Evolutionary conservation across 2,113 vertebrate genomes (phyloP).

Genomic region (Eolophus roseicapilla): DNA sequence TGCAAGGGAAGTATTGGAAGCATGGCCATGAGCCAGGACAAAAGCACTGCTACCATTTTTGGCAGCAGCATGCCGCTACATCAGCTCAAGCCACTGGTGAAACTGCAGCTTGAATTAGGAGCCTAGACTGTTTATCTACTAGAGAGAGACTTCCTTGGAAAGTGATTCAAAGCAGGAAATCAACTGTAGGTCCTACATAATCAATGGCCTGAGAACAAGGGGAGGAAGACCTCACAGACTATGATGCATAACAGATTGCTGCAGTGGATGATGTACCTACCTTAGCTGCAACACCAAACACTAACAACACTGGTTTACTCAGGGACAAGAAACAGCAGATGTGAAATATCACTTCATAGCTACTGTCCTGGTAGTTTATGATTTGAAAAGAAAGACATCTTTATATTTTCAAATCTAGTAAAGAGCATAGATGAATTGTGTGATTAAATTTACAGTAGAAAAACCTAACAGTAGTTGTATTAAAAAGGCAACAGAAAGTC

Average conservation of each 20-base stretch:
- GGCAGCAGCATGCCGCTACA: neutral
- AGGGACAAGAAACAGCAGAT: neutral
- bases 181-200: neutral
- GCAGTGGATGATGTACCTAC: rapidly evolving
- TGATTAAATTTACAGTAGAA: neutral
- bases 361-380: neutral
- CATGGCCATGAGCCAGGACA: neutral
- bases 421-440: neutral
- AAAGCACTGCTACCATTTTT: neutral
- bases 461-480: neutral
- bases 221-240: neutral
- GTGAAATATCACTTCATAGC: neutral
- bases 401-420: neutral
- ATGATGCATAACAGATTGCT: rapidly evolving
- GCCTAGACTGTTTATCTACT: neutral
- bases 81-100: neutral
- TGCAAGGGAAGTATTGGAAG: rapidly evolving
- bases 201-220: no score
- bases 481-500: neutral
- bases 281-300: neutral
- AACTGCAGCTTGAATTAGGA: neutral
- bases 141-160: neutral
- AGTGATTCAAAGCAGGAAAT: neutral
- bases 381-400: neutral
- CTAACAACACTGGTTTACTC: neutral